A percentile compares a stretch with the other conserved stretches of the same genome.
These are phyloP conservation scores for Aurelia aurita complex sp. Pacific DNA, from an alignment of 30 jellyfish, hydroid and myxozoan species.

Conservation along the genomic window DNA sequence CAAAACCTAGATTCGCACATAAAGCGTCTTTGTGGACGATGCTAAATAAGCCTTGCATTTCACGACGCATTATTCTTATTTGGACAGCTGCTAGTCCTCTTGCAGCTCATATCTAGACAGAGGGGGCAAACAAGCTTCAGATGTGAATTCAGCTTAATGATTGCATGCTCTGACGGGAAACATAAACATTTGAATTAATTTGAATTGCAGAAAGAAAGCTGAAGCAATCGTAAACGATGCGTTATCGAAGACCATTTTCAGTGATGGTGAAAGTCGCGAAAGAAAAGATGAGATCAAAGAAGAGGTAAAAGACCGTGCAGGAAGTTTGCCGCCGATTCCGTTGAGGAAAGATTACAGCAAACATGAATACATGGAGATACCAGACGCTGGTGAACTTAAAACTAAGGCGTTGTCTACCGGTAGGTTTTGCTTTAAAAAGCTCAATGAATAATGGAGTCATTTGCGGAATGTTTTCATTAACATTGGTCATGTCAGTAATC, in stretches of 20 bases:
- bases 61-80: too few species aligned
- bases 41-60: too few species aligned
- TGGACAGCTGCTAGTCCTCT: too few species aligned
- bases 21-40: too few species aligned
- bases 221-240: constrained; percentile 65
- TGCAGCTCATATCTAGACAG: too few species aligned
- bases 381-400: constrained; percentile 40
- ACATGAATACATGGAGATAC: constrained; percentile 44
- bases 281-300: constrained; percentile 13
- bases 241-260: constrained; percentile 65
- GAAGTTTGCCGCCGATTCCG: constrained; percentile 41
- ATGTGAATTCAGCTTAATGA: too few species aligned
- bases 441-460: background rate
- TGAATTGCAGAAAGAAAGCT: constrained; percentile 36
- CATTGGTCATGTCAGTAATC: too few species aligned
- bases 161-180: too few species aligned
- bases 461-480: background rate
- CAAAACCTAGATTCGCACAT: too few species aligned
- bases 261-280: constrained; percentile 30
- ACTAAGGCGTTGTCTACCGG: constrained; percentile 63
- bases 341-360: constrained; percentile 10
- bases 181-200: too few species aligned
- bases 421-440: background rate
- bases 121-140: too few species aligned
- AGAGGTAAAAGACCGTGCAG: constrained; percentile 44